Evolutionary conservation across 2,888 invertebrate genomes (phyloP).

Genomic region (Hypena proboscidalis): DNA sequence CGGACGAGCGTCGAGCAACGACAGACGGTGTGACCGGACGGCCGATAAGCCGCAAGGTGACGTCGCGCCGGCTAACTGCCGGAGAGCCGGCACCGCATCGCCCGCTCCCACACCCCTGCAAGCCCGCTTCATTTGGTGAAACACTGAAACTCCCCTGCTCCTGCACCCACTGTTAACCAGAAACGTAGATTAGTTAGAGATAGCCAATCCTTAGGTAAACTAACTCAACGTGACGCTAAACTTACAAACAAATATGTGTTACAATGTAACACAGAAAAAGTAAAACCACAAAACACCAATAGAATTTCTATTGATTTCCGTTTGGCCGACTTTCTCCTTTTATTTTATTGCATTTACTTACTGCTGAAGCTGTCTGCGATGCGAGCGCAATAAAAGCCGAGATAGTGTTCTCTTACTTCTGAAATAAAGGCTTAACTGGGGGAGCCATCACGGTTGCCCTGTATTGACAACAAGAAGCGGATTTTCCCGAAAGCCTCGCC

Average conservation of each 20-base stretch:
- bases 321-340: slow-evolving; percentile 50
- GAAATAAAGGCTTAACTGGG: slow-evolving; percentile 83
- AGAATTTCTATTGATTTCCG: slow-evolving; percentile 50
- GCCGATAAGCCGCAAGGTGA: slow-evolving; percentile 73
- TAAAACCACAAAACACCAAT: slow-evolving; percentile 31
- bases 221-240: slow-evolving; percentile 6
- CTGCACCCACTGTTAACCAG: slow-evolving; percentile 46
- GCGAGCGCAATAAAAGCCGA: slow-evolving; percentile 73
- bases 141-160: slow-evolving; percentile 45
- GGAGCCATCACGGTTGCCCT: slow-evolving; percentile 80
- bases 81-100: slow-evolving; percentile 55
- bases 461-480: slow-evolving; percentile 85
- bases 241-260: background rate
- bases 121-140: slow-evolving; percentile 54
- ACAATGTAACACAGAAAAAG: slow-evolving; percentile 16
- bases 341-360: slow-evolving; percentile 67
- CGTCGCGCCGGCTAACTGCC: slow-evolving; percentile 61
- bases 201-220: slow-evolving; percentile 40
- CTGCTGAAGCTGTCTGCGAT: slow-evolving; percentile 60
- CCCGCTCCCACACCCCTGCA: slow-evolving; percentile 37
- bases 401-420: slow-evolving; percentile 77
- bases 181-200: slow-evolving; percentile 60
- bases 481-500: slow-evolving; percentile 83
- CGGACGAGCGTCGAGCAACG: slow-evolving; percentile 44
- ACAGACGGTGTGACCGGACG: slow-evolving; percentile 59